Percentiles rank a stretch among this genome's conserved stretches.
These are phyloP conservation scores for Beroe forskalii DNA, from an alignment of 37 sponge, comb jelly and placozoan species.

Conservation along the genomic window DNA sequence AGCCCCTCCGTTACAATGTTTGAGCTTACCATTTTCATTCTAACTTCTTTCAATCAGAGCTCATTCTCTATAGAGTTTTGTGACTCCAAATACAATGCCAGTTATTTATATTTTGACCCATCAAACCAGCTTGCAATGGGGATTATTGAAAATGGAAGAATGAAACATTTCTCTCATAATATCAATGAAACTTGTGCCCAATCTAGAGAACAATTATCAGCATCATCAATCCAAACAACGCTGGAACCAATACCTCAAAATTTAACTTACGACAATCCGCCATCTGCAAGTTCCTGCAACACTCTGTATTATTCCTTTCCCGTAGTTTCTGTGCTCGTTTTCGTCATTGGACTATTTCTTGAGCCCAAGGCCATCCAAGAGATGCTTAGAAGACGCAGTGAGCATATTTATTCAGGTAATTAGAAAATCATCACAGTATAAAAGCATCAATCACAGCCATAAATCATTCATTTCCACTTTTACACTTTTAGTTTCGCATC, in stretches of 20 bases:
- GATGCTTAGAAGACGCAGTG: not conserved
- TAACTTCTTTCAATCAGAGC: not conserved
- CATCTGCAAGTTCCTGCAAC: not conserved
- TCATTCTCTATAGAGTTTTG: not conserved
- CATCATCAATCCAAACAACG: not conserved
- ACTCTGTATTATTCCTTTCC: not conserved
- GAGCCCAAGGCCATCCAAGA: not conserved
- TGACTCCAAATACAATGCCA: not conserved
- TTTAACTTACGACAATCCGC: not conserved
- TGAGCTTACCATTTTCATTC: not conserved
- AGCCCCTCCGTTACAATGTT: not conserved
- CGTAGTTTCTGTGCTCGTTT: not conserved
- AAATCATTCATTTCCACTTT: conserved; percentile 33
- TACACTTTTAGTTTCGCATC: not conserved
- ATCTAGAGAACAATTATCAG: not conserved
- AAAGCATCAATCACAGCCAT: not conserved
- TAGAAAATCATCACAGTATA: not conserved
- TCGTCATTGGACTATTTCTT: not conserved
- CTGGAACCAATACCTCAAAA: not conserved
- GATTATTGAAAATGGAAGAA: too few relatives aligned
- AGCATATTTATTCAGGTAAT: not conserved
- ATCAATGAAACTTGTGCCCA: not conserved
- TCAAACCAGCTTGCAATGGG: not conserved
- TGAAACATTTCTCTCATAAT: too few relatives aligned
- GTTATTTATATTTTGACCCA: not conserved